These are phyloP conservation scores for Perithous albicinctus DNA, from an alignment of 2,888 invertebrate genomes.

Conservation along the genomic window DNA sequence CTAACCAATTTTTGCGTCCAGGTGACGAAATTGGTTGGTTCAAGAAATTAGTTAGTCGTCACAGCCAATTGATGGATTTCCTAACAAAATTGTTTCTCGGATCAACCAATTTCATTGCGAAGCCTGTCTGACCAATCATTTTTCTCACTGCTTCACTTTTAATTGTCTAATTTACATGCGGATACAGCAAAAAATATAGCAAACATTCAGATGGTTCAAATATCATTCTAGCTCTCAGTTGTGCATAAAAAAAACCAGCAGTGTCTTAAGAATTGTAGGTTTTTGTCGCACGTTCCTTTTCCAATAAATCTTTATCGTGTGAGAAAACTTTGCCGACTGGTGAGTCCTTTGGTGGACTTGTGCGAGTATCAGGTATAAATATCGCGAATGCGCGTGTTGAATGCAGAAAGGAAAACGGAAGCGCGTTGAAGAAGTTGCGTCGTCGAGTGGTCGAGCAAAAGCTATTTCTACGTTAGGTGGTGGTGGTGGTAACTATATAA, in stretches of 20 bases:
- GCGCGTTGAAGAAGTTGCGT: not conserved
- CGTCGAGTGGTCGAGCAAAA: conserved; percentile 3
- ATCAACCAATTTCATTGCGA: too few relatives aligned
- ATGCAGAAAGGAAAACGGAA: too few relatives aligned
- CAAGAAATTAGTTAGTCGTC: too few relatives aligned
- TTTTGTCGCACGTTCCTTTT: not conserved
- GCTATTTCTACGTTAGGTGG: conserved; percentile 30
- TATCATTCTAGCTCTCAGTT: not conserved
- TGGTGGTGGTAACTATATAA: not conserved
- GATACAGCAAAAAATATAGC: not conserved
- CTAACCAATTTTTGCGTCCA: too few relatives aligned
- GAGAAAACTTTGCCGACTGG: not conserved
- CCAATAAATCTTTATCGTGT: not conserved
- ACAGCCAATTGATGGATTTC: too few relatives aligned
- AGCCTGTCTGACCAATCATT: too few relatives aligned
- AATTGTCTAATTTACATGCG: too few relatives aligned
- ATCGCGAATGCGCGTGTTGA: not conserved
- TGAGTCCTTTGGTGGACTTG: not conserved
- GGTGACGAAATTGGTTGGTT: too few relatives aligned
- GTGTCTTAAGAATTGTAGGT: too few relatives aligned
- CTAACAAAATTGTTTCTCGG: too few relatives aligned
- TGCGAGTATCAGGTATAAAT: not conserved
- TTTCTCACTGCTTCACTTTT: too few relatives aligned
- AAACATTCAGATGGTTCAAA: not conserved
- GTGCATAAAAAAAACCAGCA: not conserved